These are phyloP conservation scores for Podocnemis expansa DNA, from an alignment of 2,113 vertebrate species.

Conservation along the genomic window DNA sequence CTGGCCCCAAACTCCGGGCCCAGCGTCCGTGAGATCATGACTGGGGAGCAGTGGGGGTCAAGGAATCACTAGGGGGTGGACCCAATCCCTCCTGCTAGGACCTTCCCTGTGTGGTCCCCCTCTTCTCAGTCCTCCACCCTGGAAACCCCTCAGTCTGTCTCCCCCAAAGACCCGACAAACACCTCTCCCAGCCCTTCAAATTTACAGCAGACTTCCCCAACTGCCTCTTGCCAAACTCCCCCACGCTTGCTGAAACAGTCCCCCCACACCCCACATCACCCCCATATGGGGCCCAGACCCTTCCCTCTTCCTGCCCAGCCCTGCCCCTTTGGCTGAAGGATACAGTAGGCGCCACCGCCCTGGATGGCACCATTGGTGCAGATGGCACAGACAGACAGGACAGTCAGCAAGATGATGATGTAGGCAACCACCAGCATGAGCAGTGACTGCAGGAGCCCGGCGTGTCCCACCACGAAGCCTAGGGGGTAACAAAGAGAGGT, in stretches of 20 bases:
- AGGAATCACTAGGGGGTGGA: slow-evolving; percentile 19
- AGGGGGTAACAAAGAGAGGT: background rate
- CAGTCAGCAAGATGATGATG: slow-evolving; percentile 88
- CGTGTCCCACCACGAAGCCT: slow-evolving; percentile 93
- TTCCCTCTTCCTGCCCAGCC: background rate
- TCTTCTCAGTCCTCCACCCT: background rate
- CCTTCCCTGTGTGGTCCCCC: background rate
- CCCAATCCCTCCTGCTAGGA: too few species aligned
- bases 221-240: background rate
- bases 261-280: too few species aligned
- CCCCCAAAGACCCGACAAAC: too few species aligned
- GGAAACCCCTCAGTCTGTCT: too few species aligned
- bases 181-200: background rate
- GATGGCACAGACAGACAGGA: slow-evolving; percentile 92
- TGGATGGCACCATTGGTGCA: slow-evolving; percentile 92
- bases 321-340: slow-evolving; percentile 69
- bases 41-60: slow-evolving; percentile 69
- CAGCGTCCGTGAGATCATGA: slow-evolving; percentile 92
- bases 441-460: slow-evolving; percentile 87
- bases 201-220: background rate
- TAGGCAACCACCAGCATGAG: slow-evolving; percentile 90
- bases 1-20: slow-evolving; percentile 94
- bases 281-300: background rate
- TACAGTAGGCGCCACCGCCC: slow-evolving; percentile 93
- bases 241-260: too few species aligned